Evolutionary conservation across 2,113 vertebrate genomes (phyloP).

Genomic region (Nematolebias whitei): DNA sequence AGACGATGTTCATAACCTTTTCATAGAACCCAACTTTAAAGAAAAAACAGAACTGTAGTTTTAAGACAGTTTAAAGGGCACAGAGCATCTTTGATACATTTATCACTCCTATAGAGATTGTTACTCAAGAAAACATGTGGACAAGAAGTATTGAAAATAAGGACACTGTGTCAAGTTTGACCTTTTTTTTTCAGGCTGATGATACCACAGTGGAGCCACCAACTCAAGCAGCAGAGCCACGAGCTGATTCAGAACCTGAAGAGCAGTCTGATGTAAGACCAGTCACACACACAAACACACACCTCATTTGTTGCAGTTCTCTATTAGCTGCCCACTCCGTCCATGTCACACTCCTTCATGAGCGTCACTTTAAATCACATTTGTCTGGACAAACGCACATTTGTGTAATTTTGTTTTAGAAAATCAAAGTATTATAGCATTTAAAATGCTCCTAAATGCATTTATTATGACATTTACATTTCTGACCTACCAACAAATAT

Average conservation of each 20-base stretch:
- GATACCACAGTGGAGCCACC: slow-evolving; percentile 39
- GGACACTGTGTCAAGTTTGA: background rate
- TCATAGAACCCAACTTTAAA: too few species aligned
- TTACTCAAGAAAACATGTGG: background rate
- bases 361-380: background rate
- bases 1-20: too few species aligned
- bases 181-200: slow-evolving; percentile 43
- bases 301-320: background rate
- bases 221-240: slow-evolving; percentile 61
- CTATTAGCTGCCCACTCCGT: too few species aligned
- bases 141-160: background rate
- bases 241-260: slow-evolving; percentile 49
- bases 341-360: background rate
- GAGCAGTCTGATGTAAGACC: slow-evolving; percentile 60
- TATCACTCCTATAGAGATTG: too few species aligned
- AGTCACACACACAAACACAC: background rate
- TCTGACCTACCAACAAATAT: too few species aligned
- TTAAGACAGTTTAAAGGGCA: too few species aligned
- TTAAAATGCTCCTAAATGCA: too few species aligned
- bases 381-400: background rate
- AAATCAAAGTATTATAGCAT: too few species aligned
- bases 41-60: too few species aligned
- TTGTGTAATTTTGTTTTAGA: background rate
- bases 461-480: too few species aligned
- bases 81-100: too few species aligned